A percentile compares a stretch with the other conserved stretches of the same genome.
phyloP scores from a whole-genome alignment of 2,113 vertebrate genomes.

The Nesoenas mayeri region DNA sequence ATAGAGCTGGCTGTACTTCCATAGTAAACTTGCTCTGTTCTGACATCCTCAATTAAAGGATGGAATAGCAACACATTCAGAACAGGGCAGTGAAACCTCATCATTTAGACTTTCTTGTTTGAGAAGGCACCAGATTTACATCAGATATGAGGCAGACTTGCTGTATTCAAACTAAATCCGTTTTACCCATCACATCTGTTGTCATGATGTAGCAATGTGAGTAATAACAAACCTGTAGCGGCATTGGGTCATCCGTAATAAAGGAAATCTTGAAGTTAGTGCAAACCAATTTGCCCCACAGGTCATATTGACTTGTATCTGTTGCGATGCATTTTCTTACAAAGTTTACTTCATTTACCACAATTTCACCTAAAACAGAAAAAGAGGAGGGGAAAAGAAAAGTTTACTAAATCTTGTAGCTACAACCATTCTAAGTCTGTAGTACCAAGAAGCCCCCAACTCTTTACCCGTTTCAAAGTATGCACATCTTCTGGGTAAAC shows the following conservation, averaged over 20 bases:
- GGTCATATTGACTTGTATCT: constrained; percentile 89
- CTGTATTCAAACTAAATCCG: not conserved
- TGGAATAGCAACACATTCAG: not conserved
- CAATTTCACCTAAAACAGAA: constrained; percentile 86
- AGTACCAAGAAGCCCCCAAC: not conserved
- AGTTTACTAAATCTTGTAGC: not conserved
- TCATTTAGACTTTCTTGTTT: not conserved
- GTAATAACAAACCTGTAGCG: constrained; percentile 81
- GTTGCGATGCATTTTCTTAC: constrained; percentile 94
- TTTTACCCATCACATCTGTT: not conserved
- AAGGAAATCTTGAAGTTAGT: constrained; percentile 99
- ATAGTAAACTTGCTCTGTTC: not conserved
- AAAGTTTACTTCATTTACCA: constrained; percentile 96
- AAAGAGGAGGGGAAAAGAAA: not conserved
- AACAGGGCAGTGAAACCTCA: not conserved
- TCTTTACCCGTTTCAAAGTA: not conserved
- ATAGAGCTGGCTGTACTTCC: not conserved
- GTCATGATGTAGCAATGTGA: not conserved
- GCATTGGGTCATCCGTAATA: constrained; percentile 86
- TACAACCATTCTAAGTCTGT: not conserved
- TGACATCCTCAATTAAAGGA: not conserved
- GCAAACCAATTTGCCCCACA: constrained; percentile 96
- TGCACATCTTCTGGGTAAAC: not conserved
- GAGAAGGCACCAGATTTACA: not conserved
- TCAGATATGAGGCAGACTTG: not conserved